Evolutionary conservation across 2,797 vertebrate genomes (phyloP), one percentile per base, ranked within the genome.

Genomic region (Myotis daubentonii): DNA sequence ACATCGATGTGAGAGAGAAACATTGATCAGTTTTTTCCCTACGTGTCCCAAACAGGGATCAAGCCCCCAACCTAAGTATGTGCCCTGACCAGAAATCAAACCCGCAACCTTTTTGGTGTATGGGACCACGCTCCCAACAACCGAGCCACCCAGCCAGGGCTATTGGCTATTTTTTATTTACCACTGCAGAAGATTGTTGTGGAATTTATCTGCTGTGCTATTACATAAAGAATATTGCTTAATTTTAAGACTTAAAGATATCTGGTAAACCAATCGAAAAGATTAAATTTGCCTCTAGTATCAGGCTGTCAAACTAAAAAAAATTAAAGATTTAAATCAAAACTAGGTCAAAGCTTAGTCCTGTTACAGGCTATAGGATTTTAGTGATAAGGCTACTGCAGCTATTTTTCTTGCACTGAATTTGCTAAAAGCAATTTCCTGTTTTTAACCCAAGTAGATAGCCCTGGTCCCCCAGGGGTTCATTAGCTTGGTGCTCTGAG

Each of bases 401-500:
- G 94, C 70, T 94, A 20, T 94, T 98, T 97, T 97, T 96, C 76
- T 71, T 91, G 49, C 17, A 79, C 28, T 93, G 92, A 96, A 95
- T 95, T 97, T 97, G 79, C 97, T 98, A 97, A 98, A 94, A 98
- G 97, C 97, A 95, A 92, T 98, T 96, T 98, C 96, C 91, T 97
- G 80, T 13, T 97, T 96, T 98, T 98, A 97, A 98, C 95, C 95
- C 95, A 89, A 76, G 89, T 83, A 90, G 95, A 94, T 91, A 97
- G 91, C 95, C 91, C n/a, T 85, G 25, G 95, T 97, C 98, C 97
- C 96, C 82, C 92, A 96, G 98, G 97, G 97, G 89, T 98, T 99
- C 97, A 98, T 99, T 99, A 98, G 80, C 96, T 95, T 78, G 97
- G 97, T 98, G 71, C 72, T 96, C 97, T 17, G 22, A 4, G 76